These are phyloP conservation scores for Heliconius eleuchia DNA, from an alignment of 1,140 invertebrate species.

Conservation along the genomic window DNA sequence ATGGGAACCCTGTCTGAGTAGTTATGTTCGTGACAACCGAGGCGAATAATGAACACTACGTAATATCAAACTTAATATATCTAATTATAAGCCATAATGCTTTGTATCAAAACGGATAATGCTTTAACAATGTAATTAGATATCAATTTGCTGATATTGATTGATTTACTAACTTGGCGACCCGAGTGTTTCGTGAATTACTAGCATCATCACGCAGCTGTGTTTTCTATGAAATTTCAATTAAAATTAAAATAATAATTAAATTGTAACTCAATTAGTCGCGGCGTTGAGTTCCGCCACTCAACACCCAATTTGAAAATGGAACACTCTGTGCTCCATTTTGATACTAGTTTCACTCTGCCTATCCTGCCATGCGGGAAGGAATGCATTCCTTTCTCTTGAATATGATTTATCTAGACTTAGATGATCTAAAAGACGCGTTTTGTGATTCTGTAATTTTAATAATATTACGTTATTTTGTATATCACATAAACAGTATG, in stretches of 20 bases:
- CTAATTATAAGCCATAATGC: constrained; percentile 32
- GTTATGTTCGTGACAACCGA: constrained; percentile 38
- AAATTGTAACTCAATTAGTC: not conserved
- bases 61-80: constrained; percentile 30
- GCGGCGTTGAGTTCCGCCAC: too few species aligned
- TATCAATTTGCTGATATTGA: constrained; percentile 46
- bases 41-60: constrained; percentile 38
- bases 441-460: too few species aligned
- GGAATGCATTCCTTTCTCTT: too few species aligned
- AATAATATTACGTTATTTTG: too few species aligned
- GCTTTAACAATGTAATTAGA: constrained; percentile 32
- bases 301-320: too few species aligned
- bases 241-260: not conserved
- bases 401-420: too few species aligned
- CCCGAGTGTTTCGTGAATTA: constrained; percentile 24
- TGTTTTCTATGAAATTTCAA: not conserved
- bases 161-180: constrained; percentile 42
- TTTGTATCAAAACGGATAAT: constrained; percentile 28
- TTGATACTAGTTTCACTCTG: too few species aligned
- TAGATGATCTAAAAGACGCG: too few species aligned
- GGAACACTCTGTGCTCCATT: too few species aligned
- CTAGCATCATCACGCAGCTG: not conserved
- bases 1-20: constrained; percentile 42
- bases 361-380: too few species aligned
- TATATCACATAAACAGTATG: too few species aligned